A percentile compares a stretch with the other conserved stretches of the same genome.
These are phyloP conservation scores for Pterostichus madidus DNA, from an alignment of 2,888 invertebrate species.

Conservation along the genomic window DNA sequence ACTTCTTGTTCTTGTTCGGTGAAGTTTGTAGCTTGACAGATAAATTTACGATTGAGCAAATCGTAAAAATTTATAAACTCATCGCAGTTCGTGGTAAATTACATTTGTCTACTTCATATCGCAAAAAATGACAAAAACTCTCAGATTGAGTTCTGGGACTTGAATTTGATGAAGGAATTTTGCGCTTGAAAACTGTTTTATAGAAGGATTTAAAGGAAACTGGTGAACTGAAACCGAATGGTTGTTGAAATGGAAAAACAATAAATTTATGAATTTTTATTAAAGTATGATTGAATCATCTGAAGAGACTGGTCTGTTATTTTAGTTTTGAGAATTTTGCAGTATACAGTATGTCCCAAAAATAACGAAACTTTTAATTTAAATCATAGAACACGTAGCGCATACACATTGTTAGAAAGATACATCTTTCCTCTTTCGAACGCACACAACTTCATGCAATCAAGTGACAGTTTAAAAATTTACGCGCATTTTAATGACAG, in stretches of 20 bases:
- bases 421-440: no score
- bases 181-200: background rate
- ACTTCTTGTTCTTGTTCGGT: background rate
- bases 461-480: no score
- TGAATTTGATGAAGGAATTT: background rate
- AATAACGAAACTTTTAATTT: no score
- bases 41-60: conserved; percentile 18
- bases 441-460: no score
- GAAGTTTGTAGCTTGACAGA: background rate
- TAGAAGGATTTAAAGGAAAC: conserved; percentile 28
- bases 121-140: conserved; percentile 1
- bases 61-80: conserved; percentile 13
- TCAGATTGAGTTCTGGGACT: background rate
- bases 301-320: background rate
- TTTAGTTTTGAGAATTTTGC: background rate
- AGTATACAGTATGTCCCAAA: no score
- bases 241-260: background rate
- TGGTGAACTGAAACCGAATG: background rate
- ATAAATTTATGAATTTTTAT: conserved; percentile 40
- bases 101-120: background rate
- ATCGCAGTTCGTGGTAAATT: conserved; percentile 1
- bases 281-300: background rate
- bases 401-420: no score
- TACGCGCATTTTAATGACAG: no score
- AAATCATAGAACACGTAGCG: no score